These are phyloP conservation scores for Antrozous pallidus DNA, from an alignment of 2,797 vertebrate species.

Conservation along the genomic window DNA sequence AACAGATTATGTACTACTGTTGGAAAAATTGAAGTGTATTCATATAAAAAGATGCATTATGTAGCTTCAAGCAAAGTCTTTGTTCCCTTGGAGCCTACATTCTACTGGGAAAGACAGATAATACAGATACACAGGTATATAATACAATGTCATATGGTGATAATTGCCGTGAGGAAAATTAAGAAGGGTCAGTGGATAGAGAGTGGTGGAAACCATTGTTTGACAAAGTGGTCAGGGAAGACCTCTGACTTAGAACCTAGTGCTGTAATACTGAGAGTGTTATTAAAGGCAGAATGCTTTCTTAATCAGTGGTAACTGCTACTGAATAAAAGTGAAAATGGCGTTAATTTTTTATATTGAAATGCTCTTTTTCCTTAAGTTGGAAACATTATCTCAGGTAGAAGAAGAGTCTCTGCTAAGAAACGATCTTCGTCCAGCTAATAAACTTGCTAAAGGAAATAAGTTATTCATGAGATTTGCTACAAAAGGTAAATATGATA, in stretches of 20 bases:
- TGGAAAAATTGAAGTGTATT: conserved; percentile 17
- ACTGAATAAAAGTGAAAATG: conserved; percentile 28
- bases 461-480: conserved; percentile 94
- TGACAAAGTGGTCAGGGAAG: background rate
- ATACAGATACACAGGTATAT: background rate
- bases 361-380: conserved; percentile 80
- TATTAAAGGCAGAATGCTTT: conserved; percentile 53
- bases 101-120: background rate
- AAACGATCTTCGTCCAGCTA: conserved; percentile 92
- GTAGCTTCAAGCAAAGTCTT: conserved; percentile 24
- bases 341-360: conserved; percentile 53
- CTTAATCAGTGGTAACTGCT: background rate
- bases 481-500: conserved; percentile 88
- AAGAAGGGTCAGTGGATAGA: background rate
- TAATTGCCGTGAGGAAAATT: background rate
- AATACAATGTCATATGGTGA: background rate
- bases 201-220: background rate
- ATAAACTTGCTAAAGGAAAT: conserved; percentile 94
- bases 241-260: background rate
- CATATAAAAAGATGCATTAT: conserved; percentile 10
- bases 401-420: conserved; percentile 93
- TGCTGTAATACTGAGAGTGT: background rate
- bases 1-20: background rate
- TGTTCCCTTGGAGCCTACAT: background rate
- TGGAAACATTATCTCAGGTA: conserved; percentile 88